Base-by-base conservation (phyloP, 2,888 invertebrate genomes). In the Xestoiulus laeticollis region DNA sequence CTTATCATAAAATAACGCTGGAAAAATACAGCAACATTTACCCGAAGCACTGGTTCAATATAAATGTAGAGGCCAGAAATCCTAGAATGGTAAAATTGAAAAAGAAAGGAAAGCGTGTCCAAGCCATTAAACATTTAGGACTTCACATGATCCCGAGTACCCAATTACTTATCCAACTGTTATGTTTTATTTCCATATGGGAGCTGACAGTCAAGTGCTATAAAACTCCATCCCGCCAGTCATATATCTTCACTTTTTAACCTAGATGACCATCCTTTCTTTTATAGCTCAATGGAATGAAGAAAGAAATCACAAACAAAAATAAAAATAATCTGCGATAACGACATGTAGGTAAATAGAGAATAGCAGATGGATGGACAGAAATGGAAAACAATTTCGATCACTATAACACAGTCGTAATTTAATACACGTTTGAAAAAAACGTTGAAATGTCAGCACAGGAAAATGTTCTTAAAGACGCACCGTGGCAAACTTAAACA, bases 101-200 rank as follows among this genome's bases (percentile, higher is more conserved):
- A 85, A 48, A 38, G 22, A 85, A 43, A 85, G 85, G 22, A 85
- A 43, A 85, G 85, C 16, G 85, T 44, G 85, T 85, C 43, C 85
- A 85, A 19, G 22, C 44, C 85, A 85, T 85, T 85, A 48, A 85
- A 38, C 85, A 85, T 48, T 85, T 26, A 85, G 44, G 85, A 85
- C 85, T 85, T 43, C 43, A 85, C 44, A 48, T 44, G 44, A 85
- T 78, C 78, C 30, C 78, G 59, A 33, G 59, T 22, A 19, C 59
- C 22, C 86, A 86, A 86, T 86, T 48, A 86, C 86, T 86, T 86
- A 44, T 44, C 48, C 86, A n/a, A 48, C 86, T 32, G 48, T 86
- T 48, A 85, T 26, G 30, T 44, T 86, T 86, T 86, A 86, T 86
- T 86, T 86, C 86, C 86, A 86, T 86, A 86, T 86, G 86, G 86